Percentiles rank a stretch among this genome's conserved stretches.
These are phyloP conservation scores for Poeciliopsis retropinna DNA, from an alignment of 2,113 vertebrate genomes.

Conservation along the genomic window DNA sequence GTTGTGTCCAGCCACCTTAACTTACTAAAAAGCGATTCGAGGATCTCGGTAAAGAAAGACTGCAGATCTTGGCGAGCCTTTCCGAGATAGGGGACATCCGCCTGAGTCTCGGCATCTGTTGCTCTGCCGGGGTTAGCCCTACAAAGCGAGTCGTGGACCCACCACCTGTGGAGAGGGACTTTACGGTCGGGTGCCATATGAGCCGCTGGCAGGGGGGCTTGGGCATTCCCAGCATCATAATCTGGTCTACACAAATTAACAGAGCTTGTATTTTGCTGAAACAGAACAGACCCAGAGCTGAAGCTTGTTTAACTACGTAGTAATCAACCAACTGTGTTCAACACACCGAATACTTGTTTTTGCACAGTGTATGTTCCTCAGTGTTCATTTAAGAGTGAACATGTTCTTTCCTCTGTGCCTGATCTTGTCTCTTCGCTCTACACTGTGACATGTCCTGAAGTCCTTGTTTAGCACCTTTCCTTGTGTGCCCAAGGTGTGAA, in stretches of 20 bases:
- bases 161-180: background rate
- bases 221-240: background rate
- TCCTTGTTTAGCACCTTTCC: slow-evolving; percentile 92
- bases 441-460: slow-evolving; percentile 93
- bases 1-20: background rate
- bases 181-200: background rate
- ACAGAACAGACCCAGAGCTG: background rate
- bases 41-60: no score
- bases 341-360: background rate
- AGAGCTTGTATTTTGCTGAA: background rate
- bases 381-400: slow-evolving; percentile 11
- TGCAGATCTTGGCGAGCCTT: background rate
- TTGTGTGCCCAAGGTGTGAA: slow-evolving; percentile 90
- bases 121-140: background rate
- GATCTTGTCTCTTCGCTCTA: slow-evolving; percentile 80
- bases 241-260: background rate
- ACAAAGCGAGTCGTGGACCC: background rate
- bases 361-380: background rate
- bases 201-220: background rate
- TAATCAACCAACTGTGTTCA: background rate
- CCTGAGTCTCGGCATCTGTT: background rate
- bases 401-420: slow-evolving; percentile 61
- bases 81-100: background rate
- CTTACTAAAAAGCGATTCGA: no score
- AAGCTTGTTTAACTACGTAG: background rate